A percentile compares a stretch with the other conserved stretches of the same genome.
phyloP scores from a whole-genome alignment of 2,797 vertebrate species.

The Xiphorhynchus erythropygius region DNA sequence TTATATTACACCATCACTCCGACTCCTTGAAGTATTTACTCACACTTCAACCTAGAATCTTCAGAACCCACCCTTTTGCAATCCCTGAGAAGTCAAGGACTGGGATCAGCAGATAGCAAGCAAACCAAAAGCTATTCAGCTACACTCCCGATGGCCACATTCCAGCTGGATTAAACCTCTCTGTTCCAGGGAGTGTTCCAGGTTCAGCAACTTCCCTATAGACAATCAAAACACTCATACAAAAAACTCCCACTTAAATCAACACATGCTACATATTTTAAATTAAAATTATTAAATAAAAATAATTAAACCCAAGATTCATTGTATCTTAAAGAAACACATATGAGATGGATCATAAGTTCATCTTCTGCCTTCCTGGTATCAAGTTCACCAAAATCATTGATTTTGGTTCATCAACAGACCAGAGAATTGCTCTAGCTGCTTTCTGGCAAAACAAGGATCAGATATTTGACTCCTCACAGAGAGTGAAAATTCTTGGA shows the following conservation, averaged over 20 bases:
- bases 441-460: not conserved
- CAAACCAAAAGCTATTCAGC: constrained; percentile 1
- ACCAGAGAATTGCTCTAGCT: not conserved
- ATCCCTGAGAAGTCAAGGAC: not conserved
- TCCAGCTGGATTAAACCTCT: constrained; percentile 38
- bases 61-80: constrained; percentile 1
- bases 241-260: not conserved
- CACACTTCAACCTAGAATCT: not conserved
- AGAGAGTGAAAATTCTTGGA: not conserved
- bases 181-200: not conserved
- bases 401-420: not conserved
- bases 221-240: not conserved
- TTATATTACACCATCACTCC: not conserved
- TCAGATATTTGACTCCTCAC: not conserved
- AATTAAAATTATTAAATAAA: not conserved
- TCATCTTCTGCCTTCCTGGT: not conserved
- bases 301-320: not conserved
- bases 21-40: not conserved
- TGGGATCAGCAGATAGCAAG: not conserved
- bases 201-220: not conserved
- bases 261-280: not conserved
- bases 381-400: not conserved
- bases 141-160: not conserved
- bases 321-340: not conserved
- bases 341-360: not conserved